Evolutionary conservation across 2,888 invertebrate species (phyloP).

Genomic region (Temnothorax unifasciatus): DNA sequence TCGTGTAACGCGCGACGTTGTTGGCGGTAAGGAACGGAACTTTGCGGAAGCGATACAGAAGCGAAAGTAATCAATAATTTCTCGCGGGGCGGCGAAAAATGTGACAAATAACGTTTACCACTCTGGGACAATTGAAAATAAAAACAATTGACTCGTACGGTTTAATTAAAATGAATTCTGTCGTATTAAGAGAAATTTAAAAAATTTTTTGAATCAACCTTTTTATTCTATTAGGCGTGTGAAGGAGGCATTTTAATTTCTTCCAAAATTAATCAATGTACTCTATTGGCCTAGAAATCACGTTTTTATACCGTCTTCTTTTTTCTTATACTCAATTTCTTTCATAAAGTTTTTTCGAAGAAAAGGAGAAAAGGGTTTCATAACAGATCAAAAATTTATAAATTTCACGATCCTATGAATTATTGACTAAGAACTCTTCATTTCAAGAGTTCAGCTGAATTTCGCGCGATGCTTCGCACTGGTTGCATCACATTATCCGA

Average conservation of each 20-base stretch:
- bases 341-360: background rate
- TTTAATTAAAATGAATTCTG: conserved; percentile 13
- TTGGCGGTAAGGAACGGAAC: background rate
- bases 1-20: conserved; percentile 40
- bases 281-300: conserved; percentile 17
- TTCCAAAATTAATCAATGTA: background rate
- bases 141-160: conserved; percentile 12
- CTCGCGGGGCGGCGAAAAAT: background rate
- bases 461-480: background rate
- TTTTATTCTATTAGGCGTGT: background rate
- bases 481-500: conserved; percentile 7
- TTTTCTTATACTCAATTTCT: background rate
- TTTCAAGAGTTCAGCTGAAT: conserved; percentile 14
- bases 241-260: background rate
- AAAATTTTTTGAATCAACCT: conserved; percentile 26
- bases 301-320: background rate
- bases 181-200: background rate
- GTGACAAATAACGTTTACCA: conserved; percentile 19
- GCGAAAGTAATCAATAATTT: conserved; percentile 25
- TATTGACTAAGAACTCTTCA: conserved; percentile 14
- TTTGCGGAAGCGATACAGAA: conserved; percentile 8
- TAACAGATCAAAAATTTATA: conserved; percentile 7
- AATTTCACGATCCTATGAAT: background rate
- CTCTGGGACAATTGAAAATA: conserved; percentile 7
- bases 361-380: background rate